A percentile compares a stretch with the other conserved stretches of the same genome.
Evolutionary conservation across 2,888 invertebrate genomes (phyloP).

Genomic region (Torymus auratus): DNA sequence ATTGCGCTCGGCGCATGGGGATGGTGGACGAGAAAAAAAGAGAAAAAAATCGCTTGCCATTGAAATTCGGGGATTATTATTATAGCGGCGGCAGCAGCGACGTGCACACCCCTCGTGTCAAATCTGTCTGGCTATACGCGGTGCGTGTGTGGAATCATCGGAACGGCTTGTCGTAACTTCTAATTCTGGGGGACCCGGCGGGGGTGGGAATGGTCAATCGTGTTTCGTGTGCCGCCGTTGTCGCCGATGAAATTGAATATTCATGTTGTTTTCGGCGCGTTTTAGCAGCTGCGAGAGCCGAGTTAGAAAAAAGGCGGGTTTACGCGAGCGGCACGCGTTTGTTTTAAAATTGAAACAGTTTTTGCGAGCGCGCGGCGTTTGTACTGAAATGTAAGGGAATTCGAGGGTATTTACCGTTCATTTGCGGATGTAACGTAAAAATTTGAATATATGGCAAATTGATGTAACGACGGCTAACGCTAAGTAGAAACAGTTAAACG

Average conservation of each 20-base stretch:
- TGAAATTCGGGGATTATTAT: slow-evolving; percentile 40
- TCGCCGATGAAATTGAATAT: slow-evolving; percentile 2
- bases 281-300: too few relatives aligned
- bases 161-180: slow-evolving; percentile 34
- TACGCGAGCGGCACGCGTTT: too few relatives aligned
- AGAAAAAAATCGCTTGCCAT: slow-evolving; percentile 31
- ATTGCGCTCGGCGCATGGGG: slow-evolving; percentile 48
- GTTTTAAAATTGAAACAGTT: too few relatives aligned
- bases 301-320: too few relatives aligned
- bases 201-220: slow-evolving; percentile 7
- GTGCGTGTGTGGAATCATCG: slow-evolving; percentile 21
- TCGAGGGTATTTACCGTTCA: too few relatives aligned
- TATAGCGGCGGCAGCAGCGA: not conserved
- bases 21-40: not conserved
- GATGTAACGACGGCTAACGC: too few relatives aligned
- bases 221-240: not conserved
- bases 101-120: slow-evolving; percentile 11
- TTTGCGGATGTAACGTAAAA: too few relatives aligned
- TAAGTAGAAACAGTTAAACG: too few relatives aligned
- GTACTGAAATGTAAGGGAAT: too few relatives aligned
- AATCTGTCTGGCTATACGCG: slow-evolving; percentile 42
- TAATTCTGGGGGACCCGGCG: slow-evolving; percentile 29
- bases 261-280: slow-evolving; percentile 6
- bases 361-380: too few relatives aligned
- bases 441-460: too few relatives aligned